Base-by-base conservation (phyloP, 1,140 invertebrate genomes). In the Eurosta solidaginis region DNA sequence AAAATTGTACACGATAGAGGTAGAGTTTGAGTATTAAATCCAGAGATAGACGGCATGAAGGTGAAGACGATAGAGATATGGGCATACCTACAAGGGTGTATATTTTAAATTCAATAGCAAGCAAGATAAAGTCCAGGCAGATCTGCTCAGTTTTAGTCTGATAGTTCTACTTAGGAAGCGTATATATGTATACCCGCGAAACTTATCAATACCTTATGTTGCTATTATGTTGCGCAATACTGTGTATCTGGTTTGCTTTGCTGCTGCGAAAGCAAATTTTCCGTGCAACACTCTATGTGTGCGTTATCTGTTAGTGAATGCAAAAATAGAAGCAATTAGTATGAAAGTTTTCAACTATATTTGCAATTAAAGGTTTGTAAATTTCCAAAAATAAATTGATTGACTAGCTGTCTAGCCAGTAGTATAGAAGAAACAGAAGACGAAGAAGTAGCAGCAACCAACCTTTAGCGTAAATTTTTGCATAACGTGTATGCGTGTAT, bases 331-430 rank as follows among this genome's bases (percentile, higher is more conserved):
- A 22, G 73, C 73, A 74, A 74, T 74, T 74, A 74, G 73, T 44
- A 45, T 47, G 73, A 74, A 74, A 74, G 73, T 74, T 74, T 74
- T 74, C 73, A 68, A 68, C 59, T 68, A 47, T 74, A 74, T 74
- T 74, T 74, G 40, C 42, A 45, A 45, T 74, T 47, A 74, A 47
- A 74, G 27, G 44, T 25, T 74, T 74, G 73, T 47, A 74, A 74
- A 74, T 47, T 74, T 74, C 44, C 40, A 74, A 74, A 45, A 74
- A 74, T 74, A 68, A 68, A 33, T 68, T 68, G 59, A 68, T 10
- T 68, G 59, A 68, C 59, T 68, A 33, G 59, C 33, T 68, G n/a
- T 68, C 59, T 68, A n/a, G 59, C 33, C 10, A 10, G 6, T 40
- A 33, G 20, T 52, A 22, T 20, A 27, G 36, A 29, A 17, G 40